Percentiles rank a stretch among this genome's conserved stretches.
Conservation (phyloP, 2,888 invertebrate species). For the Hesperia comma region DNA sequence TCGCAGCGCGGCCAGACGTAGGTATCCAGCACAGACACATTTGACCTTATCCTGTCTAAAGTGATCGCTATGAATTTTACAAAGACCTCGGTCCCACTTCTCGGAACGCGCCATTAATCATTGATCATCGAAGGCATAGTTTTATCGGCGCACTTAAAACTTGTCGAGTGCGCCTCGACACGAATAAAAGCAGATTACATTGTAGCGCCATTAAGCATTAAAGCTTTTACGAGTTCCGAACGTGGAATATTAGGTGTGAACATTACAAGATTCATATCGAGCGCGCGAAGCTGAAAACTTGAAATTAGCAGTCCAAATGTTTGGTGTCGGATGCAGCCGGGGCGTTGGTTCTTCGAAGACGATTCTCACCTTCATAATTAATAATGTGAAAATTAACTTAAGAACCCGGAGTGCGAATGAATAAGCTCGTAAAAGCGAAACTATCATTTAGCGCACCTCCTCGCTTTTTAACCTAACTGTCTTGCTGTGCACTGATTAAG, state of each 20-base stretch:
- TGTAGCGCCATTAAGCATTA: constrained; percentile 17
- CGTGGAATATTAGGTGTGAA: constrained; percentile 7
- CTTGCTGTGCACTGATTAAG: constrained; percentile 74
- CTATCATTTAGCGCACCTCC: constrained; percentile 52
- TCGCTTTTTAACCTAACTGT: constrained; percentile 68
- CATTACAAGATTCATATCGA: constrained; percentile 1
- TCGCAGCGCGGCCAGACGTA: constrained; percentile 13
- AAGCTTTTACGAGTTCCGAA: constrained; percentile 13
- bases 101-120: constrained; percentile 33
- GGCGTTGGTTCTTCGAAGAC: neutral
- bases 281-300: neutral
- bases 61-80: constrained; percentile 20
- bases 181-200: constrained; percentile 24
- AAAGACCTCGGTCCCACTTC: constrained; percentile 32
- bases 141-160: constrained; percentile 31
- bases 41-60: constrained; percentile 25
- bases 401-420: constrained; percentile 23
- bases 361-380: constrained; percentile 32
- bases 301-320: constrained; percentile 19
- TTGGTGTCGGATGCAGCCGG: constrained; percentile 8
- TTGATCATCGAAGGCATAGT: constrained; percentile 29
- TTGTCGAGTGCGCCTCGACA: constrained; percentile 27
- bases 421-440: constrained; percentile 59
- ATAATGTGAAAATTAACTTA: constrained; percentile 34
- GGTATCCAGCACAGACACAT: constrained; percentile 16